phyloP scores from a whole-genome alignment of 2,797 vertebrate species.

The Scarus forsteni region DNA sequence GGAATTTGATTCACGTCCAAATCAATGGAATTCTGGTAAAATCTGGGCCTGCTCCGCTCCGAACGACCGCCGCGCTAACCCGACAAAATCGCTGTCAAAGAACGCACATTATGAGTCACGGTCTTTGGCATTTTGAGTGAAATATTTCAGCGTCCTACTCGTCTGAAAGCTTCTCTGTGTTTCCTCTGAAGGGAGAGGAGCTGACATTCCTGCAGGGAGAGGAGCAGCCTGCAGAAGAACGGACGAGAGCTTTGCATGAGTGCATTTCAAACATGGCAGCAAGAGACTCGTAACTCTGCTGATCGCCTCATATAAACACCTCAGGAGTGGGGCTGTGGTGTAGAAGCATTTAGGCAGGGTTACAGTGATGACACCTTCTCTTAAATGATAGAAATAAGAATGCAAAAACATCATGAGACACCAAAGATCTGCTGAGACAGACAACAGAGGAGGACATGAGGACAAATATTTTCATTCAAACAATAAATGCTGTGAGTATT shows the following conservation, averaged over 20 bases:
- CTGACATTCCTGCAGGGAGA: conserved; percentile 12
- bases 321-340: neutral
- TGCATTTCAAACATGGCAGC: neutral
- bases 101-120: neutral
- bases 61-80: neutral
- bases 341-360: neutral
- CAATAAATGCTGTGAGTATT: too few relatives aligned
- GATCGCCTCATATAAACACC: neutral
- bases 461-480: too few relatives aligned
- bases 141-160: neutral
- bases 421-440: too few relatives aligned
- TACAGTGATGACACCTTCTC: too few relatives aligned
- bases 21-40: conserved; percentile 17
- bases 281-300: neutral
- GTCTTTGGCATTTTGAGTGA: neutral
- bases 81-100: neutral
- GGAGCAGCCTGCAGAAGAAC: neutral
- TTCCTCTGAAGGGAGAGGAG: conserved; percentile 25
- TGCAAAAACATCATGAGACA: too few relatives aligned
- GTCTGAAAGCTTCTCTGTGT: conserved; percentile 17
- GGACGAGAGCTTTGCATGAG: conserved; percentile 20
- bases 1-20: conserved; percentile 39
- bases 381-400: too few relatives aligned
- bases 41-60: conserved; percentile 10
- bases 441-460: too few relatives aligned